Percentiles rank a stretch among this genome's conserved stretches.
phyloP scores from a whole-genome alignment of 2,113 vertebrate species.

The Rhinichthys klamathensis region DNA sequence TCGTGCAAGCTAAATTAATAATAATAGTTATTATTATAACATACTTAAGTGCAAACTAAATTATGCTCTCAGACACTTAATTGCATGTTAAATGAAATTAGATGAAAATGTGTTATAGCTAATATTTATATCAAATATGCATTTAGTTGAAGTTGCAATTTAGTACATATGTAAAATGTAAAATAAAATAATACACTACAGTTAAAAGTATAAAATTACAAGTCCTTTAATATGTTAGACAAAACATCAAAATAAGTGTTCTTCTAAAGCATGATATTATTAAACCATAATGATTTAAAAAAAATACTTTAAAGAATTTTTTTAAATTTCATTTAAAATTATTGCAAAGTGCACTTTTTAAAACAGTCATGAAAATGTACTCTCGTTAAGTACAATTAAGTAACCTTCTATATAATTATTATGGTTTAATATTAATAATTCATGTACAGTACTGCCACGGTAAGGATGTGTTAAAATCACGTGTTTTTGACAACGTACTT shows the following conservation, averaged over 20 bases:
- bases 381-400: neutral
- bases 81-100: too few species aligned
- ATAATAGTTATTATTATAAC: too few species aligned
- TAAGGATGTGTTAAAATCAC: neutral
- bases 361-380: neutral
- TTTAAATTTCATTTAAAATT: neutral
- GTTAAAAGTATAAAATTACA: neutral
- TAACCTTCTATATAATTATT: neutral
- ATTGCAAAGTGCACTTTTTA: neutral
- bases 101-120: too few species aligned
- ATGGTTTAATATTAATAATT: neutral
- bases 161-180: neutral
- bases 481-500: conserved; percentile 72
- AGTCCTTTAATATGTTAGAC: neutral
- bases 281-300: neutral
- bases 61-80: neutral
- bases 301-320: neutral
- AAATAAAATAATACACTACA: neutral
- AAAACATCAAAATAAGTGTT: neutral
- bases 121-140: too few species aligned
- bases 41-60: neutral
- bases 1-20: neutral
- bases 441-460: neutral
- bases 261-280: neutral
- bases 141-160: neutral